These are phyloP conservation scores for Conchocele bisecta DNA, from an alignment of 2,888 invertebrate species.

Conservation along the genomic window DNA sequence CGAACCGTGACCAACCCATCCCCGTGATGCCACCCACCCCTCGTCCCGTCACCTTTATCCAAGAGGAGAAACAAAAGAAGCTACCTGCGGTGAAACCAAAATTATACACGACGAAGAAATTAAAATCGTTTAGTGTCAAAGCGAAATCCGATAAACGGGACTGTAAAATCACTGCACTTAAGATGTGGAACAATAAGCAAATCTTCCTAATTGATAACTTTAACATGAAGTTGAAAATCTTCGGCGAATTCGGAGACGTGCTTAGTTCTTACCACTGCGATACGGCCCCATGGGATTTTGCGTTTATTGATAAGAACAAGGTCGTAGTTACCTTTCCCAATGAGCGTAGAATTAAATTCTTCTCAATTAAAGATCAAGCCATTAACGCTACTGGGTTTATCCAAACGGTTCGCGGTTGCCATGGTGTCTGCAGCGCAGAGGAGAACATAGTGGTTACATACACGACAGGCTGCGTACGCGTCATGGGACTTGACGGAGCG, in stretches of 20 bases:
- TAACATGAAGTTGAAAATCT: constrained; percentile 45
- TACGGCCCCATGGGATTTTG: constrained; percentile 53
- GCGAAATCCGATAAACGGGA: constrained; percentile 52
- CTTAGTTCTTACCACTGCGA: constrained; percentile 25
- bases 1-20: constrained; percentile 37
- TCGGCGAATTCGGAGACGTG: constrained; percentile 52
- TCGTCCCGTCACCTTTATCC: constrained; percentile 25
- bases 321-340: constrained; percentile 54
- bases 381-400: constrained; percentile 39
- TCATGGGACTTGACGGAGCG: constrained; percentile 45
- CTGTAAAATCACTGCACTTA: constrained; percentile 49
- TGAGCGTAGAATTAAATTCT: constrained; percentile 52
- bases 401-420: constrained; percentile 36
- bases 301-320: constrained; percentile 50
- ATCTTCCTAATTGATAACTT: constrained; percentile 47
- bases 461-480: constrained; percentile 49
- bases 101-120: constrained; percentile 40
- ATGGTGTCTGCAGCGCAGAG: constrained; percentile 44
- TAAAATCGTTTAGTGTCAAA: constrained; percentile 54
- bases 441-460: constrained; percentile 47
- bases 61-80: constrained; percentile 51
- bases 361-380: constrained; percentile 35
- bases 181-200: constrained; percentile 53
- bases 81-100: no score
- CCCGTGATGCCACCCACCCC: constrained; percentile 53